Conservation (phyloP, 30 jellyfish, hydroid and myxozoan species). For the Hydractinia echinata region DNA sequence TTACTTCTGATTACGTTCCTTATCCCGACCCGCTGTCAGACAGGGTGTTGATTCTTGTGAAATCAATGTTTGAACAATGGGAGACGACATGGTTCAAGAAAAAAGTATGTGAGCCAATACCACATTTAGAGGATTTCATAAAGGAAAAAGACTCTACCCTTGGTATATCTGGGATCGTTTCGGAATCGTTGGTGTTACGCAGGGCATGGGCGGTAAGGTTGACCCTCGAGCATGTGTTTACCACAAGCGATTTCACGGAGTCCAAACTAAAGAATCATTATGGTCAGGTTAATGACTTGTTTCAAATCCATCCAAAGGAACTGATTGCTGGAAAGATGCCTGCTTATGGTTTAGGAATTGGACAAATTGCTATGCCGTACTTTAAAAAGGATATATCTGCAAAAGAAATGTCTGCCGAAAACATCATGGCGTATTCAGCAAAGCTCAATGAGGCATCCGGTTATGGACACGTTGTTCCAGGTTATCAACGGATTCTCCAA, state of each 20-base stretch:
- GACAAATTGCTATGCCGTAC: constrained; percentile 36
- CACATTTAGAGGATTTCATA: constrained; percentile 8
- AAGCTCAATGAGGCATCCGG: constrained; percentile 27
- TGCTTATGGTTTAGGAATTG: constrained; percentile 28
- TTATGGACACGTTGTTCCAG: constrained; percentile 34
- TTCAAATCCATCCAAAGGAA: constrained; percentile 20
- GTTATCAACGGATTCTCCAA: constrained; percentile 1
- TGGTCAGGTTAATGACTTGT: constrained; percentile 21
- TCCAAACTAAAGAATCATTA: constrained; percentile 1
- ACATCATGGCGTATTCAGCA: constrained; percentile 18
- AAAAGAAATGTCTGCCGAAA: constrained; percentile 13
- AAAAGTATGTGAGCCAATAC: constrained; percentile 29
- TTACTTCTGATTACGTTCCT: constrained; percentile 3
- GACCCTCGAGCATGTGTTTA: constrained; percentile 7
- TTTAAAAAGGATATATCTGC: constrained; percentile 1
- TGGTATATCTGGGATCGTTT: neutral
- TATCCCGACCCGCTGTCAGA: constrained; percentile 32
- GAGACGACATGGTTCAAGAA: constrained; percentile 32
- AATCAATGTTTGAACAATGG: constrained; percentile 29
- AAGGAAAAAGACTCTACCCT: neutral
- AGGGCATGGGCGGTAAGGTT: constrained; percentile 8
- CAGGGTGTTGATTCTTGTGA: constrained; percentile 7
- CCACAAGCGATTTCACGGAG: constrained; percentile 27
- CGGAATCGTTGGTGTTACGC: neutral
- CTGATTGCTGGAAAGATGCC: constrained; percentile 34